A percentile compares a stretch with the other conserved stretches of the same genome.
Evolutionary conservation across 92 coral and sea anemone genomes (phyloP).

Genomic region (Porites evermanni): DNA sequence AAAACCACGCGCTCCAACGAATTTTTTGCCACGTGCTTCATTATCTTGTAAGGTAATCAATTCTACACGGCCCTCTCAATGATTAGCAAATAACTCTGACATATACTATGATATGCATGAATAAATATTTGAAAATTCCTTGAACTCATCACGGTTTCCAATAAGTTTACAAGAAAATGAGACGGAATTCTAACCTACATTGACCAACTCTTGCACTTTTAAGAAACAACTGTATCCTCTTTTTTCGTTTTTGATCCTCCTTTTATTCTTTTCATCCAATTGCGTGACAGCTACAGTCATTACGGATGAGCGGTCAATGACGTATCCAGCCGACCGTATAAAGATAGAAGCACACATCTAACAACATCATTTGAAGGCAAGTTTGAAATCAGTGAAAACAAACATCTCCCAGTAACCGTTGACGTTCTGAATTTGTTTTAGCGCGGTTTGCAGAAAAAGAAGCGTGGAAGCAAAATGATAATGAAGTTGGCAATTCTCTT

Average conservation of each 20-base stretch:
- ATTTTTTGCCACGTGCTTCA: constrained; percentile 6
- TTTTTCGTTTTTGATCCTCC: not conserved
- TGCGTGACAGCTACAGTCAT: not conserved
- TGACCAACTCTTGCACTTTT: not conserved
- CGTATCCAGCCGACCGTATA: constrained; percentile 11
- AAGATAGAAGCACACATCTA: not conserved
- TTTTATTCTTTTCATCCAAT: not conserved
- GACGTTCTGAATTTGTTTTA: not conserved
- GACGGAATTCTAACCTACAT: not conserved
- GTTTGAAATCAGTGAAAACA: not conserved
- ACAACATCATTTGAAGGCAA: not conserved
- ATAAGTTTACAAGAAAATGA: not conserved
- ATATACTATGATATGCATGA: not conserved
- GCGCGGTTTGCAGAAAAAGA: no score
- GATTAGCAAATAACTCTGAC: not conserved
- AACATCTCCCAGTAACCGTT: not conserved
- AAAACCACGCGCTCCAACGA: not conserved
- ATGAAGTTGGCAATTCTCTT: constrained; percentile 1
- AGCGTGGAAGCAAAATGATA: constrained; percentile 1
- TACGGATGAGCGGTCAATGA: not conserved
- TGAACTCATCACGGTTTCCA: not conserved
- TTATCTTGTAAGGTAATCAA: not conserved
- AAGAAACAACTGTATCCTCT: not conserved
- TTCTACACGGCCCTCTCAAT: not conserved
- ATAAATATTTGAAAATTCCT: not conserved